phyloP scores from a whole-genome alignment of 2,113 vertebrate genomes.

The Oreochromis niloticus region DNA sequence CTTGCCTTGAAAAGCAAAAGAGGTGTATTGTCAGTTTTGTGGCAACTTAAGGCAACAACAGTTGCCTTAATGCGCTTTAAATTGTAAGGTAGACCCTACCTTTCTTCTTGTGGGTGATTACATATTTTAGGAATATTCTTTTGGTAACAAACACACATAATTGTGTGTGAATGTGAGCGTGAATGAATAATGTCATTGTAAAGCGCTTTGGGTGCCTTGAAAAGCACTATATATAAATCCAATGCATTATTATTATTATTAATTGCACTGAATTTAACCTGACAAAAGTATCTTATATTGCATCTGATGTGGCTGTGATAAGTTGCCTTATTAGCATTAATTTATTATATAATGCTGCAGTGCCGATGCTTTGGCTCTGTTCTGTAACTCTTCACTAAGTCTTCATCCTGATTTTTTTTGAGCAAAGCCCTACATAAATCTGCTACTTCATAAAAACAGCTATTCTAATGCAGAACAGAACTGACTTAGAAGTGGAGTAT shows the following conservation, averaged over 20 bases:
- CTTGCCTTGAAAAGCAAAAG: too few species aligned
- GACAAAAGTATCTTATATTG: not conserved
- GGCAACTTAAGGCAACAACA: not conserved
- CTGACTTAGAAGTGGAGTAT: not conserved
- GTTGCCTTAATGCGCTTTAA: rapidly evolving
- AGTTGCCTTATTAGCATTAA: not conserved
- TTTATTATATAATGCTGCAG: not conserved
- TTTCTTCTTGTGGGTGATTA: not conserved
- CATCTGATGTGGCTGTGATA: not conserved
- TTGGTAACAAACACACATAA: not conserved
- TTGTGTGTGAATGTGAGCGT: too few species aligned
- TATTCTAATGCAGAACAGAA: not conserved
- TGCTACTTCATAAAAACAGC: not conserved
- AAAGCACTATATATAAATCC: too few species aligned
- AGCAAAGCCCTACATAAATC: not conserved
- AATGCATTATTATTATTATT: too few species aligned
- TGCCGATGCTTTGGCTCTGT: not conserved
- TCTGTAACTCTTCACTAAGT: rapidly evolving
- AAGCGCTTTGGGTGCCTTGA: too few species aligned
- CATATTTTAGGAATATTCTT: not conserved
- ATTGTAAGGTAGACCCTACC: not conserved
- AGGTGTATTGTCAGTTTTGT: not conserved
- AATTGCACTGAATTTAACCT: not conserved
- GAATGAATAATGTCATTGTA: too few species aligned
- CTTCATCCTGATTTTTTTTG: not conserved